These are phyloP conservation scores for Linepithema humile DNA, from an alignment of 1,140 invertebrate genomes.

Conservation along the genomic window DNA sequence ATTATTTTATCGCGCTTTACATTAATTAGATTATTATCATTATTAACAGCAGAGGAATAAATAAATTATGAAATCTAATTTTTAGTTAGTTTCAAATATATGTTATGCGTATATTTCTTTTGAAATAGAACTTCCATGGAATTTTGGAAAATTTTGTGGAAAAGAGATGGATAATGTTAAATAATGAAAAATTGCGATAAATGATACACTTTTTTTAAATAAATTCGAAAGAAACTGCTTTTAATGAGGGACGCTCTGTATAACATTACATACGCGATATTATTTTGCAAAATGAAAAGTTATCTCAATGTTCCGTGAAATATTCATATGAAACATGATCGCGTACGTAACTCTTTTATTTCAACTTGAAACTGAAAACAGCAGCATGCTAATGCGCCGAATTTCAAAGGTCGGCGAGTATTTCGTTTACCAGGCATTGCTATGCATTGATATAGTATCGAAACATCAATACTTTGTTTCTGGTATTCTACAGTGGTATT, in stretches of 20 bases:
- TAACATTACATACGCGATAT: background rate
- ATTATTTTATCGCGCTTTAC: slow-evolving; percentile 2
- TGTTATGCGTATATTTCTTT: too few relatives aligned
- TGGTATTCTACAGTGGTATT: background rate
- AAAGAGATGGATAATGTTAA: background rate
- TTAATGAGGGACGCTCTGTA: background rate
- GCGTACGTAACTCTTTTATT: background rate
- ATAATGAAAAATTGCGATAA: background rate
- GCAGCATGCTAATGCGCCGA: background rate
- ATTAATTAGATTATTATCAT: too few relatives aligned
- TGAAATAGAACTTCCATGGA: too few relatives aligned
- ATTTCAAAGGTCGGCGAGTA: slow-evolving; percentile 44
- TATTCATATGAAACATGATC: background rate
- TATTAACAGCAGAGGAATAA: too few relatives aligned
- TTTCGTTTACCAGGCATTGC: background rate
- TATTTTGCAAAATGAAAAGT: background rate
- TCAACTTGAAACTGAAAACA: slow-evolving; percentile 37
- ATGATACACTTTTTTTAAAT: background rate
- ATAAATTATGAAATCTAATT: too few relatives aligned
- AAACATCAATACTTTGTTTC: background rate
- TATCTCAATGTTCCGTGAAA: background rate
- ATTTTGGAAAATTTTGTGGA: background rate
- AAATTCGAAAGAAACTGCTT: background rate
- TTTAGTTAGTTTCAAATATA: too few relatives aligned
- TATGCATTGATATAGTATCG: background rate